These are phyloP conservation scores for Lichenostomus cassidix DNA, from an alignment of 2,113 vertebrate species.

Conservation along the genomic window DNA sequence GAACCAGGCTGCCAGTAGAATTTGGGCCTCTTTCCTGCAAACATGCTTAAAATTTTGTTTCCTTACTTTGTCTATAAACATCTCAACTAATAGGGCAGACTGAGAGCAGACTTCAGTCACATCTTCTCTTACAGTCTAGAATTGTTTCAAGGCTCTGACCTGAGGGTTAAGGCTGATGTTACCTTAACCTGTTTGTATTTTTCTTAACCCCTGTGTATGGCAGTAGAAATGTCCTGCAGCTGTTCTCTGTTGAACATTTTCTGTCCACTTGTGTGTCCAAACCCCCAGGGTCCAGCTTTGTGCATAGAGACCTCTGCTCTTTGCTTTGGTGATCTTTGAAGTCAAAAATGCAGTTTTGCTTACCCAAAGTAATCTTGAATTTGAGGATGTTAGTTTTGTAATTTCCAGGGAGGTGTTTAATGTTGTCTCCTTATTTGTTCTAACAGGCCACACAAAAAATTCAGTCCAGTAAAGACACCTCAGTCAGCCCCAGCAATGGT, in stretches of 20 bases:
- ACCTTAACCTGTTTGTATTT: not conserved
- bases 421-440: not conserved
- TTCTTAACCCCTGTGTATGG: fast-evolving
- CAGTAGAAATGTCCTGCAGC: not conserved
- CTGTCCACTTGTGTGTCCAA: not conserved
- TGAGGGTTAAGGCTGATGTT: not conserved
- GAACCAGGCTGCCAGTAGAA: not conserved
- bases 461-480: conserved; percentile 61
- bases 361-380: not conserved
- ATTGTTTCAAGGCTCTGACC: not conserved
- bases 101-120: not conserved
- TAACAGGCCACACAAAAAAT: conserved; percentile 47
- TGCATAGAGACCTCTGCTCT: not conserved
- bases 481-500: conserved; percentile 14
- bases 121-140: not conserved
- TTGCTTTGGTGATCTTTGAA: not conserved
- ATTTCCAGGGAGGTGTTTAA: not conserved
- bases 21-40: not conserved
- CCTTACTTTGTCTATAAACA: not conserved
- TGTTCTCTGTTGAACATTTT: not conserved
- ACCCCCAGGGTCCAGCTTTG: not conserved
- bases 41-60: not conserved
- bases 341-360: not conserved
- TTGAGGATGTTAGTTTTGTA: not conserved
- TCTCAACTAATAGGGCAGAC: not conserved